Evolutionary conservation across 2,888 invertebrate genomes (phyloP), one percentile per base, ranked within the genome.

Genomic region (Halictus quadricinctus): DNA sequence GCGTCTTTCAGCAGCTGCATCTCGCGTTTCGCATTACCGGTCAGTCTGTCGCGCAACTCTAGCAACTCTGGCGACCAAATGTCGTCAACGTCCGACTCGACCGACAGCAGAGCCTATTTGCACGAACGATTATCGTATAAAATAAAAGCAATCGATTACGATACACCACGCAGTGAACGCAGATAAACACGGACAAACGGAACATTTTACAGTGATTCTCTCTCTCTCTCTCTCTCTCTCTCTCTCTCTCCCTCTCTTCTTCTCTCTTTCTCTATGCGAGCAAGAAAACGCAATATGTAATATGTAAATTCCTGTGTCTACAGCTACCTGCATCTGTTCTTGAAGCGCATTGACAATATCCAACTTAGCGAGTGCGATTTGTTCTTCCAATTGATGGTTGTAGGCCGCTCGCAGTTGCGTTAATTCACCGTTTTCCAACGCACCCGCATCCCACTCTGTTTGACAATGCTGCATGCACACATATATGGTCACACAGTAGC

Each of bases 21-120:
- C 93, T 96, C 95, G 84, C 95, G 94, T 93, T 96, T 96, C 91
- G 96, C 96, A 93, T 96, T 96, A 41, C 96, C 96, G 79, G 97
- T 96, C 87, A 97, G 97, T 95, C 96, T 96, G 94, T 97, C 97
- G 25, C 97, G 95, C 64, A 97, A 94, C 88, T 97, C 96, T 77
- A 97, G 95, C 88, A 97, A 95, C 95, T 97, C 97, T 84, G 96
- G 95, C 66, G 97, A 97, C 97, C 97, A 97, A 91, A 95, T 96
- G 80, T 97, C 96, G 94, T 97, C 96, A 92, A 96, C 96, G 79
- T 96, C 96, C 86, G 96, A 95, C 43, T 97, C 96, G 91, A 96
- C 96, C 12, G 96, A 95, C 88, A 97, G 95, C 91, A 97, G 95
- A 92, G 96, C 96, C 97, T 97, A 69, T 70, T 36, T 18, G 6